Base-by-base conservation (phyloP, 2,888 invertebrate species). In the Endomychus coccineus region DNA sequence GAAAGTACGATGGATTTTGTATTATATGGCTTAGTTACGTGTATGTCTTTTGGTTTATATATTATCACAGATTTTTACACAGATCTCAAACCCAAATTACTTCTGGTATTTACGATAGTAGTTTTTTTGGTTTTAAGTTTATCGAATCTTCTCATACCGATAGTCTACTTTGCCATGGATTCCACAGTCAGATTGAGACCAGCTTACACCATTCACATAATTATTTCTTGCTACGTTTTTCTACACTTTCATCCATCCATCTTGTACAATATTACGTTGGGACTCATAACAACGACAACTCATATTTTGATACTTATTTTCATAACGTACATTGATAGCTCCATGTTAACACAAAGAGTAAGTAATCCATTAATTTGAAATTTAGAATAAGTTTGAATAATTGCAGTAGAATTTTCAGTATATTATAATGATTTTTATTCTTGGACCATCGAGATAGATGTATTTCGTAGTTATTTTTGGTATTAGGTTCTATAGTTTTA, bases 211-310 rank as follows among this genome's bases (percentile, higher is more conserved):
- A 78, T 80, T 0, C 77, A 82, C 61, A 75, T 83, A 1, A 70
- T 90, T 2, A 72, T 91, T 32, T 80, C 84, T 1, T 79, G 83
- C 43, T 89, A 90, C 62, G 79, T 89, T 45, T 89, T 91, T 63
- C 71, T 91, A 47, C 88, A 89, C 1, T 72, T 90, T 54, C n/a
- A n/a, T n/a, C 76, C 82, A 13, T 78, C 81, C 55, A 80, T 83
- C 56, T 72, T 77, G 43, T 69, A 83, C 43, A 80, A 83, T 0
- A 71, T 83, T 15, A 54, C 81, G 14, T 67, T 88, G 32, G 90
- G 88, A 0, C 45, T 75, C 2, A 62, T 80, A 0, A 78, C 84
- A 9, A 81, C 84, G 25, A 44, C 73, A 1, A 70, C 77, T 21
- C 83, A 90, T 55, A 65, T 87, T 29, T 56, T 73, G 16, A 67